Percentiles rank a stretch among this genome's conserved stretches.
These are phyloP conservation scores for Limenitis arthemis DNA, from an alignment of 2,888 invertebrate species.

Conservation along the genomic window DNA sequence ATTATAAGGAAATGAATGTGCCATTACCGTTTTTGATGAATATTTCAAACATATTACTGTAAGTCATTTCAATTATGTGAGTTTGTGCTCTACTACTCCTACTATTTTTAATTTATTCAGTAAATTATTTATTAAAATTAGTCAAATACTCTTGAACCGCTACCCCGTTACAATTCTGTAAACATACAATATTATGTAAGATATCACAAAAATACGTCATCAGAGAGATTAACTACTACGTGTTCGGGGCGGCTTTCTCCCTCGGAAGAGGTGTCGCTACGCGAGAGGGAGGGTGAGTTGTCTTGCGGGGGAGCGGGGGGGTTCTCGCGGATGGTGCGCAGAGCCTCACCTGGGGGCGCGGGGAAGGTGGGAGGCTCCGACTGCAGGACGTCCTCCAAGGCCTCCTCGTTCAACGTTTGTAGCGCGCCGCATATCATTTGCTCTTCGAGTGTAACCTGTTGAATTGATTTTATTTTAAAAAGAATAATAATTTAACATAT, in stretches of 20 bases:
- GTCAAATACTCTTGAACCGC: background rate
- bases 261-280: slow-evolving; percentile 21
- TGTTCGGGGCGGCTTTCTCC: slow-evolving; percentile 34
- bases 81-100: background rate
- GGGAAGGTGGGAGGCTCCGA: slow-evolving; percentile 70
- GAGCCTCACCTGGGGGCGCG: slow-evolving; percentile 30
- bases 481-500: background rate
- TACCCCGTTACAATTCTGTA: background rate
- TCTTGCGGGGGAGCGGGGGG: slow-evolving; percentile 26
- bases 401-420: slow-evolving; percentile 94
- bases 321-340: slow-evolving; percentile 20
- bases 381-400: slow-evolving; percentile 90
- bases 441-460: slow-evolving; percentile 92
- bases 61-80: slow-evolving; percentile 3
- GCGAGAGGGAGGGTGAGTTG: slow-evolving; percentile 21
- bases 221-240: slow-evolving; percentile 47
- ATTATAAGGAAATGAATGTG: slow-evolving; percentile 5
- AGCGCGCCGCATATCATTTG: slow-evolving; percentile 96
- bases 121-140: too few species aligned
- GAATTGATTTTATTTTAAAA: background rate
- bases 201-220: slow-evolving; percentile 46
- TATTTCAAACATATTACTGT: slow-evolving; percentile 15
- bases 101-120: too few species aligned
- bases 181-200: background rate
- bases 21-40: slow-evolving; percentile 11